Evolutionary conservation across 2,113 vertebrate species (phyloP), one percentile per base, ranked within the genome.

Genomic region (Ondatra zibethicus): DNA sequence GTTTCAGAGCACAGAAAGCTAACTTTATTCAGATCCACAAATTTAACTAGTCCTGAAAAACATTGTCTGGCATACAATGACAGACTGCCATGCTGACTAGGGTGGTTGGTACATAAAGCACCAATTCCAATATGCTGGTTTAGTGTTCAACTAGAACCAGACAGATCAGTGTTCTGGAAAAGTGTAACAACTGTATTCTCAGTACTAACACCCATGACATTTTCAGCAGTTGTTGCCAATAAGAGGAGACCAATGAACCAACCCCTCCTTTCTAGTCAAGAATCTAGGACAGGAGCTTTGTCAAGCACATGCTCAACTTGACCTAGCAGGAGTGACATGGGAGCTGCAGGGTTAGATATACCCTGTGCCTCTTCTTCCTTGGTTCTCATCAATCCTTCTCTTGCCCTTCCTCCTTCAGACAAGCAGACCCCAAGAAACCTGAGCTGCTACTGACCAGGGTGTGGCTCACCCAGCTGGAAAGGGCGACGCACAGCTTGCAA

Each of bases 11-110:
- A 39, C 1, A 77, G 45, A 90, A 73, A 91, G 75, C 12, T 86
- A n/a, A 82, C 93, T 39, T 72, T 72, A 68, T 45, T 88, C 23
- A 81, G 82, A 97, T 36, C n/a, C 17, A 91, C 36, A 68, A 72
- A 92, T 93, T 92, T 63, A 92, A 68, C n/a, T 42, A 73, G 66
- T 4, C n/a, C 68, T 93, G 52, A 42, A 95, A 96, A 86, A n/a
- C 70, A 58, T 7, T 17, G 16, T 12, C 42, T 90, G 70, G 70
- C 29, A 73, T 2, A 47, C 3, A 84, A 12, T 88, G 19, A 39
- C 1, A 1, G 50, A 55, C 16, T 36, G 73, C 90, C 17, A 75
- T 61, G 70, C 4, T 58, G 36, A 66, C 50, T 52, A 52, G 86
- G 23, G 21, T 77, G 12, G 45, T n/a, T 45, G 68, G 63, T 80